A percentile compares a stretch with the other conserved stretches of the same genome.
phyloP scores from a whole-genome alignment of 2,113 vertebrate species.

The Speoplatyrhinus poulsoni region DNA sequence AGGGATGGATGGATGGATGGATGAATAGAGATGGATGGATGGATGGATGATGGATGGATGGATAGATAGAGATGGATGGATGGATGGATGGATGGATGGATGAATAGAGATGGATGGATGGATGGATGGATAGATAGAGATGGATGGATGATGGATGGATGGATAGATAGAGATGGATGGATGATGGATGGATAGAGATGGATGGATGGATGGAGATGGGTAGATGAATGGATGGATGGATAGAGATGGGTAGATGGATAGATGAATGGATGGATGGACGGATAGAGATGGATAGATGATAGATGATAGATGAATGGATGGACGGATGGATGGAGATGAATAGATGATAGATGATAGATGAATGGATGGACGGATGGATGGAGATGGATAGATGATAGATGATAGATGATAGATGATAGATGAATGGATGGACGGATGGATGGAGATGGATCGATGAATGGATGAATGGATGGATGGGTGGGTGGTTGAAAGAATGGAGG shows the following conservation, averaged over 20 bases:
- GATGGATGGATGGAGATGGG: background rate
- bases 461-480: no score
- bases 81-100: background rate
- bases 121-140: no score
- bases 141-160: no score
- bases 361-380: background rate
- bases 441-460: no score
- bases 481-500: no score
- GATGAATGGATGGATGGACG: background rate
- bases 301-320: no score
- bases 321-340: background rate
- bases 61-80: background rate
- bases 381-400: no score
- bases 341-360: constrained; percentile 23
- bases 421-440: no score
- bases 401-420: background rate
- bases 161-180: background rate
- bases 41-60: background rate
- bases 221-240: background rate
- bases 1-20: constrained; percentile 3
- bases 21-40: background rate
- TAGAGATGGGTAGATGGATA: background rate
- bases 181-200: background rate
- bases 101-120: background rate
- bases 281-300: background rate